A percentile compares a stretch with the other conserved stretches of the same genome.
These are phyloP conservation scores for Rugalucina vietnamica DNA, from an alignment of 2,888 invertebrate genomes.

Conservation along the genomic window DNA sequence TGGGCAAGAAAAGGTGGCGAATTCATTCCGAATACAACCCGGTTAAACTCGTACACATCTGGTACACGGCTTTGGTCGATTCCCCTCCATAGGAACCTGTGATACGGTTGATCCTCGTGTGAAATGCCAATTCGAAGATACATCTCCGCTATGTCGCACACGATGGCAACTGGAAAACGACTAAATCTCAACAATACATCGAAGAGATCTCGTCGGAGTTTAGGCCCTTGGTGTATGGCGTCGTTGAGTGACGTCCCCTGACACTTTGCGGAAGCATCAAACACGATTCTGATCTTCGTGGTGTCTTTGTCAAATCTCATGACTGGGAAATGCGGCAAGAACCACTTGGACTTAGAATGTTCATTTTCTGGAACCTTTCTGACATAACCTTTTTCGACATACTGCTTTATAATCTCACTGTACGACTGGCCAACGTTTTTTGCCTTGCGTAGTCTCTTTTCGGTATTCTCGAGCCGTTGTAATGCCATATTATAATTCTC, in stretches of 20 bases:
- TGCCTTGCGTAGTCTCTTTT: constrained; percentile 42
- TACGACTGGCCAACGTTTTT: constrained; percentile 31
- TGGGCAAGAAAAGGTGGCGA: constrained; percentile 60
- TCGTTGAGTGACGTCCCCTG: constrained; percentile 42
- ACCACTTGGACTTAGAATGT: constrained; percentile 30
- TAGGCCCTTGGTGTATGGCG: constrained; percentile 53
- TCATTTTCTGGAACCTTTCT: constrained; percentile 16
- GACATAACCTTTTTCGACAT: constrained; percentile 49
- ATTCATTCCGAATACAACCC: too few species aligned
- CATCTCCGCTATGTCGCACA: constrained; percentile 55
- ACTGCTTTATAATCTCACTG: constrained; percentile 31
- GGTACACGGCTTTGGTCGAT: too few species aligned
- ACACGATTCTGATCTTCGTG: constrained; percentile 57
- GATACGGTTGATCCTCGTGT: too few species aligned
- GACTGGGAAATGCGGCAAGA: constrained; percentile 57
- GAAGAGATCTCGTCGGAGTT: constrained; percentile 56
- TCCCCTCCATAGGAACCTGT: too few species aligned
- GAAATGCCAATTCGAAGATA: too few species aligned
- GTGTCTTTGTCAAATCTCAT: constrained; percentile 37
- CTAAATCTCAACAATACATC: constrained; percentile 55
- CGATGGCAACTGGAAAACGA: constrained; percentile 35
- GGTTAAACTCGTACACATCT: constrained; percentile 46
- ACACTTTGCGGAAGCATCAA: constrained; percentile 54
- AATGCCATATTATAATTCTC: constrained; percentile 38
- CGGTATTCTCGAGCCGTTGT: constrained; percentile 31